Base-by-base conservation (phyloP, 2,113 vertebrate genomes). In the Rhinoderma darwinii region DNA sequence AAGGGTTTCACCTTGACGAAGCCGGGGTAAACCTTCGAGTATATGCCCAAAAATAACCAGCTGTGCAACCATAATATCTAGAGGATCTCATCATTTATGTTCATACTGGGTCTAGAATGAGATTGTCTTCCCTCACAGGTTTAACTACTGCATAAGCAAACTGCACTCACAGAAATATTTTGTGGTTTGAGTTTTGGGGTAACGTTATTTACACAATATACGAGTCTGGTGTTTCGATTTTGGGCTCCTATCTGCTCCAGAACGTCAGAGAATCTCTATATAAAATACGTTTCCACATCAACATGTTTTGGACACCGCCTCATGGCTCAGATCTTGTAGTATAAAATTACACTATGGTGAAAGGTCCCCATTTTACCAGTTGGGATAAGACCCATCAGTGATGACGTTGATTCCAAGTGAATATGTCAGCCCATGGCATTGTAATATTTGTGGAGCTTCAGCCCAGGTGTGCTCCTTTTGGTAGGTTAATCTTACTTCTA, bases 21-120 rank as follows among this genome's bases (percentile, higher is more conserved):
- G 94, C 95, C 95, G 95, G 95, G 94, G 97, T 98, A 97, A 99
- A 98, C 97, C 97, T 98, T 98, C 97, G 97, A 96, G 95, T 96
- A 96, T 95, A 93, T 92, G 93, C 93, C 92, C 92, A 92, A 90
- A 91, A 89, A 89, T 90, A 61, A 88, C 92, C 91, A 93, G 90
- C 89, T 89, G 74, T 68, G 79, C 76, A 84, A n/a, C 4, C n/a
- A 44, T 41, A 3, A 72, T 4, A 63, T 37, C 12, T 25, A 43
- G 35, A 74, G 56, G 63, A 27, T 22, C 3, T 22, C 41, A 63
- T 43, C 1, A 44, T 22, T 35, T 66, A 32, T 66, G 0, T 17
- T 32, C n/a, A 66, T 35, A 15, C 5, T 35, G 1, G 5, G 9
- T n/a, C 18, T 76, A 50, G 20, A 15, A 30, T 81, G 5, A 2